Base-by-base conservation (phyloP, 2,113 vertebrate species). In the Rhinolophus sinicus region DNA sequence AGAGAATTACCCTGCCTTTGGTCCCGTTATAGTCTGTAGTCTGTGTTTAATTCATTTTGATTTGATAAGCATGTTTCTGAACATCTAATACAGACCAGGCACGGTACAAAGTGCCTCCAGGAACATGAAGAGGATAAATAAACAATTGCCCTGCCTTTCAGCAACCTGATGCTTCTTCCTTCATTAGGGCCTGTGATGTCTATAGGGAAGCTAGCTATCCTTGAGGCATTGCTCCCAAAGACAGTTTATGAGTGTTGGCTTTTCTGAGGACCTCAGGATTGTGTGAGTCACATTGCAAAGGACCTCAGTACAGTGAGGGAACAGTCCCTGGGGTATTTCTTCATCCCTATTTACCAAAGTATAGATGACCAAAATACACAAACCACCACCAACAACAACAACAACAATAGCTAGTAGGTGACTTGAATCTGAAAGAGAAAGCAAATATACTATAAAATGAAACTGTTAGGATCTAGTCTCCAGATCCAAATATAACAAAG, bases 51-150 rank as follows among this genome's bases (percentile, higher is more conserved):
- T 84, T 88, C 19, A 90, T 88, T 93, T 84, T 89, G 67, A 94
- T 76, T 93, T 91, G 88, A 72, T 85, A 86, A 91, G 33, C 24
- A 80, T 62, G 28, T n/a, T 81, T 88, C 44, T 73, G 35, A 96
- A 67, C n/a, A 91, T 76, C 73, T 35, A 89, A 28, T 69, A 19
- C 30, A 82, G 38, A 47, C 38, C 26, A 65, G 35, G 19, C 72
- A 70, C 10, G 44, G 22, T 77, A 5, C 52, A 70, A 93, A 84
- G 8, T 77, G 44, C 54, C 72, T 96, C 13, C 21, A 67, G 73
- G 62, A n/a, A 72, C 24, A 69, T 6, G 3, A 88, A 93, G 56
- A 73, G 24, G 30, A 64, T 88, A 58, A 82, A 88, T 8, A 2
- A 22, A 62, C 54, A 80, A 44, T 44, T 13, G 47, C 35, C 22